phyloP scores from a whole-genome alignment of 2,113 vertebrate species.

The Aphyosemion australe region DNA sequence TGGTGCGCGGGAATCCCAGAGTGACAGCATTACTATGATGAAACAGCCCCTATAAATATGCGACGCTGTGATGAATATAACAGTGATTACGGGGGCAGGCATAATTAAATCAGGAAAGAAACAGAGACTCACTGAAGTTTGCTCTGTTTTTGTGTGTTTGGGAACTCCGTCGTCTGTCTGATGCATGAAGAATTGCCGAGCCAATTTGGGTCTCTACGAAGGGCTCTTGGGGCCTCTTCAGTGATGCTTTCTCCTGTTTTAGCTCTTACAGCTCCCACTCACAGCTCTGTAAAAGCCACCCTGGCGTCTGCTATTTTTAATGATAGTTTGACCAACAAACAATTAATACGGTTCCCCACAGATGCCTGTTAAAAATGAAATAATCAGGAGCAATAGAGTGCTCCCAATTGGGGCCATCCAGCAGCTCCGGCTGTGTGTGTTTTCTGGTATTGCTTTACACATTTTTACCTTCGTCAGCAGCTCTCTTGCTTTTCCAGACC shows the following conservation, averaged over 20 bases:
- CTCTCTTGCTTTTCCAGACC: conserved; percentile 39
- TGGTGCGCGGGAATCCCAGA: conserved; percentile 80
- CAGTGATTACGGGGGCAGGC: conserved; percentile 78
- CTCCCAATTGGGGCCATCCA: conserved; percentile 51
- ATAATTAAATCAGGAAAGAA: conserved; percentile 80
- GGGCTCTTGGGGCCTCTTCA: conserved; percentile 62
- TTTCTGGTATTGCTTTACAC: conserved; percentile 38
- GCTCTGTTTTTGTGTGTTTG: conserved; percentile 82
- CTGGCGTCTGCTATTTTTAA: conserved; percentile 68
- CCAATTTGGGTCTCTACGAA: conserved; percentile 66
- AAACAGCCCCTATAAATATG: conserved; percentile 83
- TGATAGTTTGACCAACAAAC: conserved; percentile 75
- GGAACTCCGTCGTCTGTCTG: conserved; percentile 76
- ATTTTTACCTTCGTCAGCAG: conserved; percentile 54
- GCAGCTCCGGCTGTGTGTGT: conserved; percentile 48
- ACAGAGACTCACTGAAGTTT: conserved; percentile 75
- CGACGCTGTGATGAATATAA: conserved; percentile 84
- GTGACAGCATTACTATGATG: conserved; percentile 82
- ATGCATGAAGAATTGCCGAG: conserved; percentile 78
- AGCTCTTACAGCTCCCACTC: conserved; percentile 54
- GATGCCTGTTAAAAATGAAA: conserved; percentile 70
- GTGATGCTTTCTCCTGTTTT: conserved; percentile 60
- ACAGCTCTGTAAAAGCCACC: conserved; percentile 68
- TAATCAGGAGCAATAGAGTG: conserved; percentile 34
- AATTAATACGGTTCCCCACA: conserved; percentile 70